phyloP scores from a whole-genome alignment of 2,888 invertebrate genomes.

The Metopia argyrocephala region DNA sequence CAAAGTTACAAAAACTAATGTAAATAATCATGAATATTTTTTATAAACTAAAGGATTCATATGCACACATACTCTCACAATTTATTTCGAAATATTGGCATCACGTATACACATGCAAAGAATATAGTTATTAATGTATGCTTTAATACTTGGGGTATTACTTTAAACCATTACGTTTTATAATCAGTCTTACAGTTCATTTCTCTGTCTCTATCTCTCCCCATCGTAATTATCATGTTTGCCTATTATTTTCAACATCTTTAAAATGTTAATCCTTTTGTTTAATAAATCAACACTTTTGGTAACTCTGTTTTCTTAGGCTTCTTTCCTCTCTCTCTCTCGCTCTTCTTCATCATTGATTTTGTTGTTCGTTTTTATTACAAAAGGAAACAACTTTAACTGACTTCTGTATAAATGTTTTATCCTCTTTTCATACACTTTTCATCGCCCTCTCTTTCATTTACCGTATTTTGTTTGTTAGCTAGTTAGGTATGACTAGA shows the following conservation, averaged over 20 bases:
- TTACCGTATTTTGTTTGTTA: not conserved
- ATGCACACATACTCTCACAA: not conserved
- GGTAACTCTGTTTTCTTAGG: slow-evolving; percentile 31
- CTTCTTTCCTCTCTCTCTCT: not conserved
- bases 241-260: not conserved
- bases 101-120: too few species aligned
- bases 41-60: slow-evolving; percentile 25
- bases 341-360: not conserved
- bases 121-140: not conserved
- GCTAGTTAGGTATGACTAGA: not conserved
- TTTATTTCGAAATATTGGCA: too few species aligned
- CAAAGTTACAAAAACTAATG: not conserved
- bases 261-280: slow-evolving; percentile 52
- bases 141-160: slow-evolving; percentile 24
- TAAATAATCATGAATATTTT: slow-evolving; percentile 45
- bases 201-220: not conserved
- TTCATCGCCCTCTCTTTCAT: not conserved
- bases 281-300: slow-evolving; percentile 39
- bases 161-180: slow-evolving; percentile 13
- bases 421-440: not conserved
- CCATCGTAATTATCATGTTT: not conserved
- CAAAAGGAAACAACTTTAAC: slow-evolving; percentile 55
- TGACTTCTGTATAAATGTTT: slow-evolving; percentile 51
- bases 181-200: not conserved
- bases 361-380: not conserved